phyloP scores from a whole-genome alignment of 2,113 vertebrate species.

The Struthio camelus region DNA sequence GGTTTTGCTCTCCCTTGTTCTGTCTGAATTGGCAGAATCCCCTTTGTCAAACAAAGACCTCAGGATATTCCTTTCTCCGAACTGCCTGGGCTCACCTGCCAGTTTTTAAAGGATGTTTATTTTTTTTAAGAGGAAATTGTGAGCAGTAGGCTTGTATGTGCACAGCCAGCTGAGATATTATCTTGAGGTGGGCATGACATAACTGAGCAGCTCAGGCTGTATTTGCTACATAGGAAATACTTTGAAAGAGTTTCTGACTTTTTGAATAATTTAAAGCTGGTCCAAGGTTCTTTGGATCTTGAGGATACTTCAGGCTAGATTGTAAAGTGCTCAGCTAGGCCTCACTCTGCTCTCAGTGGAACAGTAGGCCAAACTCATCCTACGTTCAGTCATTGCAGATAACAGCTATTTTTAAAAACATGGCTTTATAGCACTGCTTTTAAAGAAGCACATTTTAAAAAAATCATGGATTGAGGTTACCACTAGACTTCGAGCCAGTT shows the following conservation, averaged over 20 bases:
- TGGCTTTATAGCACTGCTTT: background rate
- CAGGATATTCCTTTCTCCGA: background rate
- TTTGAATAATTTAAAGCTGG: background rate
- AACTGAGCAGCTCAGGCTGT: background rate
- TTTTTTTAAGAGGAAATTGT: background rate
- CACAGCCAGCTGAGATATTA: background rate
- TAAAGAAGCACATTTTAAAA: background rate
- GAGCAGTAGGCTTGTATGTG: background rate
- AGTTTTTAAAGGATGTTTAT: background rate
- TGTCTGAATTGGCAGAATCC: background rate
- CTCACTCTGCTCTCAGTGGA: background rate
- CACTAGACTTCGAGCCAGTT: background rate
- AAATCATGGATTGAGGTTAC: background rate
- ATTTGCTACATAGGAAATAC: background rate
- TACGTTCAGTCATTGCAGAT: background rate
- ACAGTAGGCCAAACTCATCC: rapidly evolving
- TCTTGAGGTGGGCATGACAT: background rate
- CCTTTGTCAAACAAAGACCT: background rate
- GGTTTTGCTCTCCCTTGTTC: background rate
- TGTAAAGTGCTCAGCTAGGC: background rate
- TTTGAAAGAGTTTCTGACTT: background rate
- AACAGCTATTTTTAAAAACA: background rate
- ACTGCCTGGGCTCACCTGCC: background rate
- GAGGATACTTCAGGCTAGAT: background rate
- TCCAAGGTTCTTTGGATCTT: background rate